Conservation (phyloP, 2,113 vertebrate species). For the Platichthys flesus region DNA sequence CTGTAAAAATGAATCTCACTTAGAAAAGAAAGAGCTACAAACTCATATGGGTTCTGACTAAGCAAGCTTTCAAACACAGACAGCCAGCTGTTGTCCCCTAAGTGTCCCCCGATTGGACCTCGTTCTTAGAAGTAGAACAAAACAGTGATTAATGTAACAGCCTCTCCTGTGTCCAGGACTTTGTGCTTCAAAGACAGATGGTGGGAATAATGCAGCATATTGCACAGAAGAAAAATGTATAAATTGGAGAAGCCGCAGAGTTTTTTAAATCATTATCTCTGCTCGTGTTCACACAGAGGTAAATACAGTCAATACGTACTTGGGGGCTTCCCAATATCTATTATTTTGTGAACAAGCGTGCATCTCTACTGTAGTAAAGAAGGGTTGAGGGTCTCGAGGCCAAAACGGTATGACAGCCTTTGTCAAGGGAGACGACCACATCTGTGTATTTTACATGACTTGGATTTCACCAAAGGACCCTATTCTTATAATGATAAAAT, state of each 20-base stretch:
- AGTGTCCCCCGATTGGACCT: neutral
- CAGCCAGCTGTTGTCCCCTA: constrained; percentile 46
- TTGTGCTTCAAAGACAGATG: neutral
- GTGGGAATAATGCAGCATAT: neutral
- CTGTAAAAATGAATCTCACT: neutral
- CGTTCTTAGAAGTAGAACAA: neutral
- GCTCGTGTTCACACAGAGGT: neutral
- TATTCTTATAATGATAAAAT: too few relatives aligned
- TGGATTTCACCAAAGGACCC: too few relatives aligned
- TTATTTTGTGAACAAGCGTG: neutral
- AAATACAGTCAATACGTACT: neutral
- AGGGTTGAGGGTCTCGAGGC: too few relatives aligned
- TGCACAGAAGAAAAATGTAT: neutral
- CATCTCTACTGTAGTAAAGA: neutral
- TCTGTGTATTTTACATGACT: too few relatives aligned
- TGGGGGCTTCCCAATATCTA: too few relatives aligned
- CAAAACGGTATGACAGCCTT: too few relatives aligned
- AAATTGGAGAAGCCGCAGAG: neutral
- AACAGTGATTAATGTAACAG: neutral
- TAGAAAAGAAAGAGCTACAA: neutral
- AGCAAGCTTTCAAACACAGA: constrained; percentile 33
- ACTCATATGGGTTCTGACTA: neutral
- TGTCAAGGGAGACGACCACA: too few relatives aligned
- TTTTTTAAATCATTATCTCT: neutral
- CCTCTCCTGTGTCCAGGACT: neutral